These are phyloP conservation scores for Drepana arcuata DNA, from an alignment of 1,140 invertebrate species.

Conservation along the genomic window DNA sequence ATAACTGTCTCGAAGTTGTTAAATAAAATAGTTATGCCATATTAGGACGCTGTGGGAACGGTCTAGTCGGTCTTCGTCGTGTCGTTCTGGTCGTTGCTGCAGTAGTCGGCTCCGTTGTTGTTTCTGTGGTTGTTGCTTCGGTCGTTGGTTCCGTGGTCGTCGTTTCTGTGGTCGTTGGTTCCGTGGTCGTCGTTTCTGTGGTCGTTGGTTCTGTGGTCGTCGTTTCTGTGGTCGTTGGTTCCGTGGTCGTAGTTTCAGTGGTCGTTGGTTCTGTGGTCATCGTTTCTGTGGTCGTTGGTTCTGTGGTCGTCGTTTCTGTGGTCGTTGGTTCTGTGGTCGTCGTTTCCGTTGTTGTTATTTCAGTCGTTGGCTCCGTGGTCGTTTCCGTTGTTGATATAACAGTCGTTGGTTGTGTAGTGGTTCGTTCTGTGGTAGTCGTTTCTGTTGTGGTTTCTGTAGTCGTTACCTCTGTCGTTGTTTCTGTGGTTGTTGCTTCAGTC, in stretches of 20 bases:
- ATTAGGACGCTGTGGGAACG: too few relatives aligned
- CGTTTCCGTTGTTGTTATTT: constrained; percentile 4
- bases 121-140: constrained; percentile 10
- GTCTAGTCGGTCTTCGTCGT: constrained; percentile 3
- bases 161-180: constrained; percentile 10
- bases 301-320: constrained; percentile 8
- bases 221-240: constrained; percentile 9
- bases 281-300: constrained; percentile 7
- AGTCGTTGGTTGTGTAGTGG: too few relatives aligned
- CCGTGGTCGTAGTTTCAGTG: constrained; percentile 9
- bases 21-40: too few relatives aligned
- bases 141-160: constrained; percentile 7
- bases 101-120: constrained; percentile 2
- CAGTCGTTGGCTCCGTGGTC: constrained; percentile 4
- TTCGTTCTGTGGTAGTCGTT: constrained; percentile 4
- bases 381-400: constrained; percentile 1
- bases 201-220: constrained; percentile 9
- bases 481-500: constrained; percentile 9
- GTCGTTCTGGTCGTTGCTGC: constrained; percentile 4
- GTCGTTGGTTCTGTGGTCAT: constrained; percentile 9
- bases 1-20: too few relatives aligned
- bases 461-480: constrained; percentile 2
- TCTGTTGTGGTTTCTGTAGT: constrained; percentile 6
- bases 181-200: constrained; percentile 8
- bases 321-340: constrained; percentile 7